Conservation (phyloP, 2,113 vertebrate genomes). For the Brachyistius frenatus region DNA sequence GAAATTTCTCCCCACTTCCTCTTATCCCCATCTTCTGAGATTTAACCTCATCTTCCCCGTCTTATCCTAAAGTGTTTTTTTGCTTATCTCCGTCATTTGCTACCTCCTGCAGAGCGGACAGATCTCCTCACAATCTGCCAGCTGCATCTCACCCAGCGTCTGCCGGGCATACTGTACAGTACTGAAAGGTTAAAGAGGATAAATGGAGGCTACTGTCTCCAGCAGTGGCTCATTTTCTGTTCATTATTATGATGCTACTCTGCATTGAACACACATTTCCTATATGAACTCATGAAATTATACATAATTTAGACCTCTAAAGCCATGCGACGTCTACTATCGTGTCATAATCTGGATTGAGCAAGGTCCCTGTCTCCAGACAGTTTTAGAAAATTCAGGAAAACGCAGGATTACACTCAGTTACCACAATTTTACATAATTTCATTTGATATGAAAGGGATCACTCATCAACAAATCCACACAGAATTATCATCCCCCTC, state of each 20-base stretch:
- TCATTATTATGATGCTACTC: background rate
- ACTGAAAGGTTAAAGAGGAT: slow-evolving; percentile 30
- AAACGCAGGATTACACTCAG: background rate
- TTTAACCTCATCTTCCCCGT: slow-evolving; percentile 38
- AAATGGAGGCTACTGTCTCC: background rate
- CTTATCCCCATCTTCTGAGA: slow-evolving; percentile 36
- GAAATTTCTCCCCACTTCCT: slow-evolving; percentile 15
- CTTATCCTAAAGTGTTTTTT: slow-evolving; percentile 55
- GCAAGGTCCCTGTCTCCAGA: background rate
- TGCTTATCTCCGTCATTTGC: slow-evolving; percentile 60
- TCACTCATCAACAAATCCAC: slow-evolving; percentile 16
- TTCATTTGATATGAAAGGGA: slow-evolving; percentile 18
- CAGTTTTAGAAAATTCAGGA: background rate
- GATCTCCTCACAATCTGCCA: slow-evolving; percentile 62
- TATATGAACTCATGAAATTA: slow-evolving; percentile 6
- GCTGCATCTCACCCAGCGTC: slow-evolving; percentile 20
- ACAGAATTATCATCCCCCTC: slow-evolving; percentile 7
- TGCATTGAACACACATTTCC: background rate
- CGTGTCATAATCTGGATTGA: background rate
- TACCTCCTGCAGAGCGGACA: slow-evolving; percentile 51
- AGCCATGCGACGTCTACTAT: background rate
- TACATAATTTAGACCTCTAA: background rate
- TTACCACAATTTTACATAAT: slow-evolving; percentile 10
- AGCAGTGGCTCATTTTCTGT: background rate
- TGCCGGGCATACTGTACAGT: slow-evolving; percentile 19